Conservation (phyloP, 2,113 vertebrate genomes). For the Montifringilla adamsi region DNA sequence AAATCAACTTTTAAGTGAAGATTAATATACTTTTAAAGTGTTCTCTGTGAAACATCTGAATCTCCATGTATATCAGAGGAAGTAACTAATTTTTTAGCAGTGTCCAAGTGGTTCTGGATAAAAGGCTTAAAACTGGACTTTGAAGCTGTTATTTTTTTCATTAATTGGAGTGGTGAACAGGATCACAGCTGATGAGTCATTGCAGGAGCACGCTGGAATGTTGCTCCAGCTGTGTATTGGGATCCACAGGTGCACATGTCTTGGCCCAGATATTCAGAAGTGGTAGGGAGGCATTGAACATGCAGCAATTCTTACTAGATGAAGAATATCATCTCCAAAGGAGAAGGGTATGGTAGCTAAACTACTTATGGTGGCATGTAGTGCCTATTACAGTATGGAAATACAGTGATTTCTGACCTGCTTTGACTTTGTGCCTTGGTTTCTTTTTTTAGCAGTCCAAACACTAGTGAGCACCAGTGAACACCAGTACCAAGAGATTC, state of each 20-base stretch:
- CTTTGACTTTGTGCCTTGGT: background rate
- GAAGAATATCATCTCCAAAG: background rate
- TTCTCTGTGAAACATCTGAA: background rate
- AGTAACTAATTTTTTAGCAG: background rate
- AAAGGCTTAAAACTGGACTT: slow-evolving; percentile 30
- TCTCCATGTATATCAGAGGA: background rate
- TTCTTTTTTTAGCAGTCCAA: background rate
- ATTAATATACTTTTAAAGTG: background rate
- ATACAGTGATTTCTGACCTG: background rate
- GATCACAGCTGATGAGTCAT: slow-evolving; percentile 32
- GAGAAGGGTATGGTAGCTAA: background rate
- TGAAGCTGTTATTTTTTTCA: background rate
- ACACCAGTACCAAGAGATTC: background rate
- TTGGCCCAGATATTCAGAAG: background rate
- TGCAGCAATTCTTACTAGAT: slow-evolving; percentile 15
- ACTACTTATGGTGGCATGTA: background rate
- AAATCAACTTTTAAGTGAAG: background rate
- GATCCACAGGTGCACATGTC: background rate
- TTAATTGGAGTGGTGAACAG: background rate
- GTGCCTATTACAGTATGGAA: background rate
- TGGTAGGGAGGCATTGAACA: background rate
- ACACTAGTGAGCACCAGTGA: background rate
- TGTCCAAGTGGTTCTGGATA: background rate
- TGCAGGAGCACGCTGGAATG: slow-evolving; percentile 7
- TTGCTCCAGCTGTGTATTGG: background rate